Percentiles rank a stretch among this genome's conserved stretches.
These are phyloP conservation scores for Acrocyrtus sp. DNA, from an alignment of 2,888 invertebrate genomes.

Conservation along the genomic window DNA sequence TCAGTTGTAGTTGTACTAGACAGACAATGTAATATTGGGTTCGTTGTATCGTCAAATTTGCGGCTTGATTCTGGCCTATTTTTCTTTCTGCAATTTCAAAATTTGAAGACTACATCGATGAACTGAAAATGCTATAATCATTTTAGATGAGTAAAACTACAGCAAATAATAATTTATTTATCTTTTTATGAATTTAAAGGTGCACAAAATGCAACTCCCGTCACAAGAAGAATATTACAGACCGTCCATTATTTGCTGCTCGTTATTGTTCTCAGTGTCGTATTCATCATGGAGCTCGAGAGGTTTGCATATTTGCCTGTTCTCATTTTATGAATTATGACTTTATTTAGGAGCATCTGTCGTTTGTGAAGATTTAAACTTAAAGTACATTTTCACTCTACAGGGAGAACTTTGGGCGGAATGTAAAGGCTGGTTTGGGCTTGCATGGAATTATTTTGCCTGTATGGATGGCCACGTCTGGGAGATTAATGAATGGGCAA, in stretches of 20 bases:
- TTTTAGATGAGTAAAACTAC: too few relatives aligned
- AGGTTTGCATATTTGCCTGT: slow-evolving; percentile 73
- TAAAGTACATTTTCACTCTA: slow-evolving; percentile 45
- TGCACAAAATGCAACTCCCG: slow-evolving; percentile 94
- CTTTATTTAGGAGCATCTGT: background rate
- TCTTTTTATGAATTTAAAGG: too few relatives aligned
- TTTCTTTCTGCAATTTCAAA: too few relatives aligned
- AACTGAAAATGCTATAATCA: too few relatives aligned
- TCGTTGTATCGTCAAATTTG: too few relatives aligned
- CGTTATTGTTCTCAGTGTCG: slow-evolving; percentile 90
- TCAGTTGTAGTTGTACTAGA: too few relatives aligned
- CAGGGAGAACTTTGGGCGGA: slow-evolving; percentile 98
- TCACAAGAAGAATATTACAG: slow-evolving; percentile 86
- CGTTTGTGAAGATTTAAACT: background rate
- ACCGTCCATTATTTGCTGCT: slow-evolving; percentile 90
- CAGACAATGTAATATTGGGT: too few relatives aligned
- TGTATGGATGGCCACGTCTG: slow-evolving; percentile 96
- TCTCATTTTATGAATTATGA: background rate
- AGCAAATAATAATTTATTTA: too few relatives aligned
- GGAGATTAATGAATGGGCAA: slow-evolving; percentile 97
- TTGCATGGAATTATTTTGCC: slow-evolving; percentile 94
- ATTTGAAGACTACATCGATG: too few relatives aligned
- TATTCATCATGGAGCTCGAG: slow-evolving; percentile 88
- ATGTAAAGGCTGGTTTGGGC: slow-evolving; percentile 81
- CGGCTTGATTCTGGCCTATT: too few relatives aligned